These are phyloP conservation scores for Phoxinus dragarum DNA, from an alignment of 2,797 vertebrate genomes.

Conservation along the genomic window DNA sequence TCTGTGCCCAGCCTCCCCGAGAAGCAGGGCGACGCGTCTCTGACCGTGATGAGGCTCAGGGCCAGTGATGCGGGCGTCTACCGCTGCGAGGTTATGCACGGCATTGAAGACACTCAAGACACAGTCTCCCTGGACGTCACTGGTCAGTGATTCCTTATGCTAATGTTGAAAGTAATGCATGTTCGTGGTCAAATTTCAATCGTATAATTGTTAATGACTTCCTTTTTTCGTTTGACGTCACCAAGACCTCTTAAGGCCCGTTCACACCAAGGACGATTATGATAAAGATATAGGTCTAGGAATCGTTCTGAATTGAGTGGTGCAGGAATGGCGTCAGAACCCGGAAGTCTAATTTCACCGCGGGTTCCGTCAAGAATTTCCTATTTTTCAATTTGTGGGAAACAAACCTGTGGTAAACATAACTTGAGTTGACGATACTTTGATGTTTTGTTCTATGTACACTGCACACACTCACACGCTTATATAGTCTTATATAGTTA, in stretches of 20 bases:
- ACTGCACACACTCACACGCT: too few species aligned
- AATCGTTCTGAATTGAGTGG: neutral
- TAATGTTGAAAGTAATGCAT: neutral
- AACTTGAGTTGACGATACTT: too few species aligned
- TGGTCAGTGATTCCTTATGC: slow-evolving; percentile 79
- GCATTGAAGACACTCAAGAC: slow-evolving; percentile 87
- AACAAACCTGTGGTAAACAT: too few species aligned
- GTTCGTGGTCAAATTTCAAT: neutral
- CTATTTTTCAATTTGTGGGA: too few species aligned
- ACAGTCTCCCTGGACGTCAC: slow-evolving; percentile 79
- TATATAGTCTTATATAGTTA: too few species aligned
- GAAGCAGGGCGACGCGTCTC: slow-evolving; percentile 80
- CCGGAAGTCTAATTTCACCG: too few species aligned
- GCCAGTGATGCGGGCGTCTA: slow-evolving; percentile 89
- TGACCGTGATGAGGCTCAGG: slow-evolving; percentile 79
- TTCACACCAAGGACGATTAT: neutral
- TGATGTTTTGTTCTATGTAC: too few species aligned
- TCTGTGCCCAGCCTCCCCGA: slow-evolving; percentile 77
- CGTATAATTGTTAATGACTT: neutral
- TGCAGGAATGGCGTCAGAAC: too few species aligned
- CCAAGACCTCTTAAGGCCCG: neutral
- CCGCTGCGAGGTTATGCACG: slow-evolving; percentile 90
- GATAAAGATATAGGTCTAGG: neutral
- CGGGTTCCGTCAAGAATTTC: too few species aligned
- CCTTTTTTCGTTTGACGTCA: neutral